Evolutionary conservation across 2,888 invertebrate species (phyloP).

Genomic region (Mythimna ferrago): DNA sequence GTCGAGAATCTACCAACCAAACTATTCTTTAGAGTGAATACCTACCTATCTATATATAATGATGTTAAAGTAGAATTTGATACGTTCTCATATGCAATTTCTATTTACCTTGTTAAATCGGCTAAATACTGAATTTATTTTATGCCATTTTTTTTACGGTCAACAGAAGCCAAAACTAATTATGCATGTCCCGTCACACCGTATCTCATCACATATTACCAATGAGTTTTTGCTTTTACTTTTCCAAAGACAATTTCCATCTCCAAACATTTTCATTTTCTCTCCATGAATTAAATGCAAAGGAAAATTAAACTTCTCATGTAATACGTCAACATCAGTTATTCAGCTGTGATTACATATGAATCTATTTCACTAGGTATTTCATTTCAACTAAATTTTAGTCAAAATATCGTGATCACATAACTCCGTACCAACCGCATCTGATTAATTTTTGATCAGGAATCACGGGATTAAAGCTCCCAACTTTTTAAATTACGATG

Average conservation of each 20-base stretch:
- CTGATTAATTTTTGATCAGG: constrained; percentile 74
- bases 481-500: constrained; percentile 72
- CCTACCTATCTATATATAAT: too few species aligned
- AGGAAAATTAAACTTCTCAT: background rate
- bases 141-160: too few species aligned
- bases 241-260: background rate
- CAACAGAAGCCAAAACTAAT: too few species aligned
- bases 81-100: too few species aligned
- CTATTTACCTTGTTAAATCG: too few species aligned
- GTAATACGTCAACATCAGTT: background rate
- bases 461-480: constrained; percentile 66
- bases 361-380: background rate
- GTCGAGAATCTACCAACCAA: background rate
- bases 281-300: background rate
- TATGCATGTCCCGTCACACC: too few species aligned
- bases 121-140: too few species aligned
- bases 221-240: background rate
- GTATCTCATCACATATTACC: background rate
- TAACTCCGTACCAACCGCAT: constrained; percentile 35
- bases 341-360: background rate
- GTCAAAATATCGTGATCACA: constrained; percentile 12
- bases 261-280: background rate
- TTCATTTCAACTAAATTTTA: constrained; percentile 21
- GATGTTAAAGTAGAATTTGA: too few species aligned
- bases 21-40: too few species aligned